Base-by-base conservation (phyloP, 1,140 invertebrate genomes). In the Drosophila mayri region DNA sequence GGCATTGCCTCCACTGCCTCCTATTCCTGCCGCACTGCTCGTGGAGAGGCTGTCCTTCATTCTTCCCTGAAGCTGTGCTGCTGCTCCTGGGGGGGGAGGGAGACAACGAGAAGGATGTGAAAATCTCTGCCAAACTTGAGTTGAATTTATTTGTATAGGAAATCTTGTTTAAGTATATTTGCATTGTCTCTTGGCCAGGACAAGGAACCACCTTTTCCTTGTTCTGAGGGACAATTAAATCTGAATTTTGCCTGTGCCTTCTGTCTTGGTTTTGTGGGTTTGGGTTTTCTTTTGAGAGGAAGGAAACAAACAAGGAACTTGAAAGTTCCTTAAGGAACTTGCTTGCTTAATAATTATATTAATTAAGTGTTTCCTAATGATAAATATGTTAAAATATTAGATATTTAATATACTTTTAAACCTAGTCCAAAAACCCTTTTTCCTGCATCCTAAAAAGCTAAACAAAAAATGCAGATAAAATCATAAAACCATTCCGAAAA, bases 21-120 rank as follows among this genome's bases (percentile, higher is more conserved):
- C 54, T 11, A 38, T 40, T 1, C 32, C 55, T 22, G 25, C 25
- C 3, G 66, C 0, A 22, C 30, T 60, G 64, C 46, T 79, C 44
- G 65, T 41, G 59, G 41, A 71, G 72, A 49, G 63, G 64, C 52
- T 76, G 58, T 86, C 82, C 73, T 88, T 90, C 88, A 91, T 91
- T 14, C 14, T 47, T 14, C 1, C 20, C 7, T 14, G 65, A 58
- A 50, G 59, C 20, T 50, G 25, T 12, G 22, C 22, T 22, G 22
- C 22, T 22, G 22, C 22, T 22, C 2, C 22, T 22, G 22, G 22
- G 22, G 7, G 12, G 22, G 43, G 43, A 44, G 10, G 18, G 4
- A 32, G 10, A 52, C 9, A 11, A n/a, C n/a, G 25, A 10, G n/a
- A 22, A 16, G 32, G 3, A 37, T n/a, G 55, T n/a, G 28, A 6